Conservation (phyloP, 92 coral and sea anemone species). For the Chrysogorgia sp. region DNA sequence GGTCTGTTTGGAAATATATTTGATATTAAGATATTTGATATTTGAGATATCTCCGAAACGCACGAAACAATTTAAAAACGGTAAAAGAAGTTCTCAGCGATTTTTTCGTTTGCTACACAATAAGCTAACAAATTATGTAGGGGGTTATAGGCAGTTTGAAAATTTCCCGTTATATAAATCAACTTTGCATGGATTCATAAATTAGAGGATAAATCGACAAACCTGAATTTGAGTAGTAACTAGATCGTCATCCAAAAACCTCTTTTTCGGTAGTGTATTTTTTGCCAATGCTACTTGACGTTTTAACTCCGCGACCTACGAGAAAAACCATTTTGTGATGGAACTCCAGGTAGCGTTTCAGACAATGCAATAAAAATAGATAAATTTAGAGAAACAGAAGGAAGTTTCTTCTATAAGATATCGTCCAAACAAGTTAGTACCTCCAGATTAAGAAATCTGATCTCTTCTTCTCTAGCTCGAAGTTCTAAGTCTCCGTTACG, state of each 20-base stretch:
- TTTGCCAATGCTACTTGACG: conserved; percentile 83
- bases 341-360: no score
- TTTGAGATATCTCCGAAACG: no score
- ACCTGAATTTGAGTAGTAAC: conserved; percentile 98
- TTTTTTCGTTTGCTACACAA: background rate
- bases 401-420: background rate
- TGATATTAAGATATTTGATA: no score
- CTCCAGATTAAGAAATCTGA: conserved; percentile 96
- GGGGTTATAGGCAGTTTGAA: background rate
- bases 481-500: conserved; percentile 97
- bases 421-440: conserved; percentile 43
- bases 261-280: conserved; percentile 97
- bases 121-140: no score
- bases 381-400: no score
- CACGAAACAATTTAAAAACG: no score
- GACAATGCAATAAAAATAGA: no score
- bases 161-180: background rate
- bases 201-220: background rate
- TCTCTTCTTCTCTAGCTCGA: conserved; percentile 90
- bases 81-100: no score
- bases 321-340: background rate
- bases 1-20: no score
- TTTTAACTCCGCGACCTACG: conserved; percentile 80
- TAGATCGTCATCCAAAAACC: conserved; percentile 86
- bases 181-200: background rate